Evolutionary conservation across 2,797 vertebrate genomes (phyloP).

Genomic region (Aselliscus stoliczkanus): DNA sequence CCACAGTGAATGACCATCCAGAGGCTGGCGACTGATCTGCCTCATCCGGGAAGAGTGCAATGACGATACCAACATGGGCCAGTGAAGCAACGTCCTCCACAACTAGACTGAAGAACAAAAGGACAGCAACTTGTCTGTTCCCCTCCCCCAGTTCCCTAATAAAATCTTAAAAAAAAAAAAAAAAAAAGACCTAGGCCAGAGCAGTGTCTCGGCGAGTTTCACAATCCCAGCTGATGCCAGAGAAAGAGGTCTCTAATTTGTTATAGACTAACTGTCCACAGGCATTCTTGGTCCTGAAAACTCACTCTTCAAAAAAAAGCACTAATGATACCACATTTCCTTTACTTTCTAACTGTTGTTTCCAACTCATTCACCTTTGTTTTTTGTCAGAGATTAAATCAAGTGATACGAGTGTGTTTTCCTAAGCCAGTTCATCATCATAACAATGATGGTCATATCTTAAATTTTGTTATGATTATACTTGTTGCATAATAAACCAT

Average conservation of each 20-base stretch:
- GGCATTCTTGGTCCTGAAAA: not conserved
- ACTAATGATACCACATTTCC: not conserved
- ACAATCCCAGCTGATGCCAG: not conserved
- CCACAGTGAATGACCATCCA: no score
- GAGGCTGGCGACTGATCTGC: no score
- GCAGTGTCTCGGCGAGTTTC: not conserved
- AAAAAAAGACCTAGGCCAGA: slow-evolving; percentile 37
- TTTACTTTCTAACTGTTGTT: not conserved
- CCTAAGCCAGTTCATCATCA: not conserved
- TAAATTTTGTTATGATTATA: not conserved
- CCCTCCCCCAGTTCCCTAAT: no score
- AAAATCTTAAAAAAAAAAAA: no score
- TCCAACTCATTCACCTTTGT: not conserved
- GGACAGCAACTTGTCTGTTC: no score
- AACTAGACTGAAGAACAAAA: no score
- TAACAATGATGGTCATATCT: not conserved
- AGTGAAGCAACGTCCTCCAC: no score
- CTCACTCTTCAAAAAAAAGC: not conserved
- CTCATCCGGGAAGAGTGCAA: no score
- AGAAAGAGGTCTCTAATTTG: not conserved
- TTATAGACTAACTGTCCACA: not conserved
- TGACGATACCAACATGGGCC: no score
- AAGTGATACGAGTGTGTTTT: not conserved
- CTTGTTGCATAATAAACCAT: not conserved
- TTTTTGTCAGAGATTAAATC: not conserved